A percentile compares a stretch with the other conserved stretches of the same genome.
These are phyloP conservation scores for Acanthisitta chloris DNA, from an alignment of 2,113 vertebrate species.

Conservation along the genomic window DNA sequence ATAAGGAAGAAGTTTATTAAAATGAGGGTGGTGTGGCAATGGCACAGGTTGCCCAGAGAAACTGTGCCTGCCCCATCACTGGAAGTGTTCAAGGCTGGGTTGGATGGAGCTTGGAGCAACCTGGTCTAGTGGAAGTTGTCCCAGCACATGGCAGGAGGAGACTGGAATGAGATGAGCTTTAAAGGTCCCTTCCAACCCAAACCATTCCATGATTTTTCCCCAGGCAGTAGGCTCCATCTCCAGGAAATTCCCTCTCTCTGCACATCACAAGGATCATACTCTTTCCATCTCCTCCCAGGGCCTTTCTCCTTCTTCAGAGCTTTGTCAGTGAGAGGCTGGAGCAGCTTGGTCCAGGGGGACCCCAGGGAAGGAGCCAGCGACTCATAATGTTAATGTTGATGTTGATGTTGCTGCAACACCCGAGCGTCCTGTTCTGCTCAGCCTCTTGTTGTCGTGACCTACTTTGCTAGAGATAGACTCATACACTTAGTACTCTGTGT, in stretches of 20 bases:
- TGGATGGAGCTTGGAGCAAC: background rate
- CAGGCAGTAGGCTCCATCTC: background rate
- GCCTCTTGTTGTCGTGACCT: background rate
- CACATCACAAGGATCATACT: accelerated
- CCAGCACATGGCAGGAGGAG: background rate
- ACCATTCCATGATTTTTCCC: background rate
- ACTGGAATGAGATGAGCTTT: no score
- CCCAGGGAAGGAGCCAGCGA: background rate
- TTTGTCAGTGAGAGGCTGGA: background rate
- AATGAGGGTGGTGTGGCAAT: accelerated
- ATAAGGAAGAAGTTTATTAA: background rate
- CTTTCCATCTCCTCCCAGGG: background rate
- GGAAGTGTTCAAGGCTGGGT: background rate
- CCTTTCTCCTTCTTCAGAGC: background rate
- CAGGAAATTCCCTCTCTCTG: background rate
- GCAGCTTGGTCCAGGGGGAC: background rate
- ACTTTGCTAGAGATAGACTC: background rate
- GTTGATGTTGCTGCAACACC: background rate
- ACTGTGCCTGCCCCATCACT: background rate
- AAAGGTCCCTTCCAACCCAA: background rate
- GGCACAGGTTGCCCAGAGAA: background rate
- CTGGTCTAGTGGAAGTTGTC: background rate
- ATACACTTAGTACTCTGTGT: background rate
- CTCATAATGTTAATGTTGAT: background rate
- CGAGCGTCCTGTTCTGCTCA: background rate